Evolutionary conservation across 2,113 vertebrate species (phyloP), one percentile per base, ranked within the genome.

Genomic region (Barnardius zonarius): DNA sequence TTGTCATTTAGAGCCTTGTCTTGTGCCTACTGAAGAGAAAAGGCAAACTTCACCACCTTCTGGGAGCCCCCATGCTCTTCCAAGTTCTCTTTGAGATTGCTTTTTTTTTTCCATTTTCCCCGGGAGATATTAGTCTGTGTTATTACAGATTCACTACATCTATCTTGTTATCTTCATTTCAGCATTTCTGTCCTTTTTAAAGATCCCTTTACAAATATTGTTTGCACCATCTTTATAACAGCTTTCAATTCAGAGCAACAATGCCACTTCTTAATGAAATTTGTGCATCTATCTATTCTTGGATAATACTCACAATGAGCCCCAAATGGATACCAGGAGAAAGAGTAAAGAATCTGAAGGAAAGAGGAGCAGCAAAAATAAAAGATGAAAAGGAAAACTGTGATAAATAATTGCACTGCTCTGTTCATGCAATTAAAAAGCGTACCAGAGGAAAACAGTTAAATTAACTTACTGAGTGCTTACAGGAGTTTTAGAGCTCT

Each of bases 401-500:
- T 75, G 37, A 81, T 28, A 88, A 92, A 90, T 96, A 92, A 94
- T 90, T 91, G 86, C 64, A 52, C 20, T 57, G 55, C 17, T 92
- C 88, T 95, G 44, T 73, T 88, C 69, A 75, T 8, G 39, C 67
- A 88, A 96, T 76, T 93, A 37, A 90, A 90, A 77, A 68, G 44
- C 46, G 7, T 66, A 77, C 27, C n/a, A 48, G 64, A 93, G 69
- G 67, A 83, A 97, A 97, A 95, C 75, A 93, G 93, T 95, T 97
- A 97, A 96, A 97, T 93, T 97, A 41, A 79, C 55, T 96, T 55
- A 79, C 70, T 72, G 70, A 74, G 83, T 67, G 52, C 84, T 66
- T 90, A 70, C 62, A 91, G 52, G 67, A 92, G 83, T 95, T 93
- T 95, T 94, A 97, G 96, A 96, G 72, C 70, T 96, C 80, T 75